Percentiles rank a stretch among this genome's conserved stretches.
Conservation (phyloP, 2,888 invertebrate genomes). For the Linnaemya vulpina region DNA sequence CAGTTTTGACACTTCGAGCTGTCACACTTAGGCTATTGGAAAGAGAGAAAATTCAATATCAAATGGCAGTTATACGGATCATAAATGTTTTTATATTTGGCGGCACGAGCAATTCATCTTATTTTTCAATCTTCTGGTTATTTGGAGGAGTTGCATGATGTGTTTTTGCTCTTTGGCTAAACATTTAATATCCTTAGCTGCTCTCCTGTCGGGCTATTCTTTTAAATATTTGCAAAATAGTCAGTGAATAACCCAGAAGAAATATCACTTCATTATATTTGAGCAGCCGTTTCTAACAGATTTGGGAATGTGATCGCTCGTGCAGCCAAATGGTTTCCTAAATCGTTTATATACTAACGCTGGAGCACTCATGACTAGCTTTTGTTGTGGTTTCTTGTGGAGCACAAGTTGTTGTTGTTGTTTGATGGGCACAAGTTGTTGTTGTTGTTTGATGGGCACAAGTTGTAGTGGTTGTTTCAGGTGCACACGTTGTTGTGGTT, state of each 20-base stretch:
- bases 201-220: no score
- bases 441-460: background rate
- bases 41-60: background rate
- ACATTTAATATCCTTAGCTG: no score
- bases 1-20: conserved; percentile 12
- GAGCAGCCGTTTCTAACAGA: no score
- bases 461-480: background rate
- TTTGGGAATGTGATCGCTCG: background rate
- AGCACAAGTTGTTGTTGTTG: background rate
- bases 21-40: conserved; percentile 23
- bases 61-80: background rate
- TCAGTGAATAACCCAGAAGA: no score
- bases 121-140: no score
- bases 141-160: no score
- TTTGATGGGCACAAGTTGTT: background rate
- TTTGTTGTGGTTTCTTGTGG: conserved; percentile 29
- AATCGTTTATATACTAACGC: conserved; percentile 29
- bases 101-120: no score
- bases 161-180: no score
- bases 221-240: no score
- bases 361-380: background rate
- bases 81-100: no score
- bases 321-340: no score
- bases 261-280: no score
- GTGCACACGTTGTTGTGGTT: background rate